Conservation (phyloP, 2,888 invertebrate genomes). For the Melanotus villosus region DNA sequence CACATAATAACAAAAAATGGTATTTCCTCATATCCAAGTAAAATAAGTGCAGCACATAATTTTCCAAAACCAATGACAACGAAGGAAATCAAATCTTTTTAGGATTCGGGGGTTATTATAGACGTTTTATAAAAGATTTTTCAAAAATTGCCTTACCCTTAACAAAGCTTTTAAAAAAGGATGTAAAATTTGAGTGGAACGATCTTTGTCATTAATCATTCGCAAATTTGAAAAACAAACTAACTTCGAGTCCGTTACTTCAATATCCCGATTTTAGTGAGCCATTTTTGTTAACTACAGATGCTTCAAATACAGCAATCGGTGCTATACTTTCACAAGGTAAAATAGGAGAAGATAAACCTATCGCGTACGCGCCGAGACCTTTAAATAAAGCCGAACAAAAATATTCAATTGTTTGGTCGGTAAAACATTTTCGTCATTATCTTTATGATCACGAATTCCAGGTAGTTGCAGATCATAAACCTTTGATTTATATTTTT, state of each 20-base stretch:
- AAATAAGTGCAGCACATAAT: neutral
- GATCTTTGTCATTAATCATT: slow-evolving; percentile 38
- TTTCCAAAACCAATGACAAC: neutral
- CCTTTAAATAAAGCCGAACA: slow-evolving; percentile 58
- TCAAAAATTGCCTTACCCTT: slow-evolving; percentile 53
- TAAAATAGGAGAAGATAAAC: slow-evolving; percentile 55
- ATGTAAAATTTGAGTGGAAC: slow-evolving; percentile 49
- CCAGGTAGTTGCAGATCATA: slow-evolving; percentile 25
- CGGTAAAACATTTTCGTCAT: slow-evolving; percentile 43
- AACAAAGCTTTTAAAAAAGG: slow-evolving; percentile 40
- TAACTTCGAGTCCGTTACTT: slow-evolving; percentile 42
- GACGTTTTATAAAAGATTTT: slow-evolving; percentile 44
- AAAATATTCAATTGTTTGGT: slow-evolving; percentile 52
- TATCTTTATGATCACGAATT: slow-evolving; percentile 49
- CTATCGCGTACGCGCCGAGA: slow-evolving; percentile 61
- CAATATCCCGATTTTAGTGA: slow-evolving; percentile 53
- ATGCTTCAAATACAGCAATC: slow-evolving; percentile 60
- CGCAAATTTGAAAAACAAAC: slow-evolving; percentile 37
- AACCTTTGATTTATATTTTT: slow-evolving; percentile 49
- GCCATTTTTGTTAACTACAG: slow-evolving; percentile 59
- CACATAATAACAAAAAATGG: neutral
- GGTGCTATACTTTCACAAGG: slow-evolving; percentile 59
- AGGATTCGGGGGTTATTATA: neutral
- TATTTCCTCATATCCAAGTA: neutral
- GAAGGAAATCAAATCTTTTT: neutral